Conservation (phyloP, 2,113 vertebrate species). For the Pycnonotus jocosus region DNA sequence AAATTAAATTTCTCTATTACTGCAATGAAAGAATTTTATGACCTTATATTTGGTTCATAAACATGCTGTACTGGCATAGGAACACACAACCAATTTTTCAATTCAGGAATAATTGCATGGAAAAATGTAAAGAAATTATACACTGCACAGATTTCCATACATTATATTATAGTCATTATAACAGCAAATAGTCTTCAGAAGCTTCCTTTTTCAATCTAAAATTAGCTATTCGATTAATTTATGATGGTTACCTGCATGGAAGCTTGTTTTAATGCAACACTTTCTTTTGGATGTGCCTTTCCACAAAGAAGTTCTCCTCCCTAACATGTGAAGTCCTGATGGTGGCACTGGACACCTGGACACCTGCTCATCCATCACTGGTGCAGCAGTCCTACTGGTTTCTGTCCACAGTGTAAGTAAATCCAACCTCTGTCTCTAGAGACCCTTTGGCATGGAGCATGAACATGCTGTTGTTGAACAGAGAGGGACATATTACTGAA, state of each 20-base stretch:
- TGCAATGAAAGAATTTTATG: not conserved
- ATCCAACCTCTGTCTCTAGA: not conserved
- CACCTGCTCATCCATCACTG: not conserved
- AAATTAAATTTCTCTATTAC: not conserved
- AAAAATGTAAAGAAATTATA: not conserved
- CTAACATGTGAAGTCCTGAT: not conserved
- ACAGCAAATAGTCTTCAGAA: not conserved
- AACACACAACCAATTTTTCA: not conserved
- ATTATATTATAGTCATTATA: not conserved
- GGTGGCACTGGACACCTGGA: not conserved
- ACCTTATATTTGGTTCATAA: not conserved
- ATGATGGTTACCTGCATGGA: not conserved
- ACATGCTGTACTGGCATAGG: not conserved
- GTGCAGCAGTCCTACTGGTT: not conserved
- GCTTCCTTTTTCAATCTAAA: not conserved
- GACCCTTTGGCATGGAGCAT: not conserved
- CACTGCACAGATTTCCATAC: not conserved
- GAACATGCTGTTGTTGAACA: not conserved
- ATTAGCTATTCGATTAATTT: not conserved
- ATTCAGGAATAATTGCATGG: not conserved
- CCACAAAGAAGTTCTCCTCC: not conserved
- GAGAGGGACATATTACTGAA: not conserved
- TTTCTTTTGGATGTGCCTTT: not conserved
- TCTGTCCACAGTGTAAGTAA: not conserved
- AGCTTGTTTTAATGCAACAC: not conserved